A percentile compares a stretch with the other conserved stretches of the same genome.
Conservation (phyloP, 2,113 vertebrate genomes). For the Oceanodroma tethys region DNA sequence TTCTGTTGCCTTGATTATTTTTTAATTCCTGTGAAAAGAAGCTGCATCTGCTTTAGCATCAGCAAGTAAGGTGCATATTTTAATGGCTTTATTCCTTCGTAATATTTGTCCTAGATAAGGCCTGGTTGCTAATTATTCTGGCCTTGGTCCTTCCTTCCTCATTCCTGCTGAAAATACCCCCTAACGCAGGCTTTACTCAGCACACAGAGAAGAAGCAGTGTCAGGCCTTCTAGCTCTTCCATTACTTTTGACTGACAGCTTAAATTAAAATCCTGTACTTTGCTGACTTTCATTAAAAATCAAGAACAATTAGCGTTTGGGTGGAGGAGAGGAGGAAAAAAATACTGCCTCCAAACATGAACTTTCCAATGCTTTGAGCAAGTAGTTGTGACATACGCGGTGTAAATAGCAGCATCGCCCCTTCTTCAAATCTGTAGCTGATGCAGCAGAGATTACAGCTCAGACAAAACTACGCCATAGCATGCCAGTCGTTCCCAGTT, state of each 20-base stretch:
- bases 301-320: neutral
- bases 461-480: accelerated
- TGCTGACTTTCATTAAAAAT: slow-evolving; percentile 10
- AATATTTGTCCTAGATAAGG: neutral
- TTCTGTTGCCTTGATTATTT: neutral
- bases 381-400: neutral
- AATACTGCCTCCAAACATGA: neutral
- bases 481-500: neutral
- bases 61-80: neutral
- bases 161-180: neutral
- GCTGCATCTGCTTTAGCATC: neutral
- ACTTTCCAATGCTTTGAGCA: neutral
- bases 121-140: neutral
- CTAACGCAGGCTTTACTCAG: neutral
- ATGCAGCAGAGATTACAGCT: neutral
- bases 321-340: neutral
- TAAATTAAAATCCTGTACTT: slow-evolving; percentile 20
- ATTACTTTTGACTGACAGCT: slow-evolving; percentile 11
- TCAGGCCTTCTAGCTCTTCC: neutral
- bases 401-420: neutral
- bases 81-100: neutral
- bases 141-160: neutral
- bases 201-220: neutral
- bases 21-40: neutral
- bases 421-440: neutral